A percentile compares a stretch with the other conserved stretches of the same genome.
phyloP scores from a whole-genome alignment of 2,888 invertebrate species.

The Pyrrhia umbra region DNA sequence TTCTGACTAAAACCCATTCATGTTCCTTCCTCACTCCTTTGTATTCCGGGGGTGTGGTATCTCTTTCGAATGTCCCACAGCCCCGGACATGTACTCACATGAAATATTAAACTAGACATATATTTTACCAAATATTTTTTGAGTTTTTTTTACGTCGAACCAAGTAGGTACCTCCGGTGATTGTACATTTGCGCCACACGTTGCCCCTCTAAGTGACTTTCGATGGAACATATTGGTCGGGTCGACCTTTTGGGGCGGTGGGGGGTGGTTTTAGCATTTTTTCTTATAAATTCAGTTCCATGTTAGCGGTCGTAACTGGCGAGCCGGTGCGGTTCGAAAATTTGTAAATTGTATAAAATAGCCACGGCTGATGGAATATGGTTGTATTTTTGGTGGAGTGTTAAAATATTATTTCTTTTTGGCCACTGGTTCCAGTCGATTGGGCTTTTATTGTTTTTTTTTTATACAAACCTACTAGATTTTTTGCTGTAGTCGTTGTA shows the following conservation, averaged over 20 bases:
- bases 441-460: not conserved
- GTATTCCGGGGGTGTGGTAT: too few relatives aligned
- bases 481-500: too few relatives aligned
- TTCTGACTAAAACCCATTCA: too few relatives aligned
- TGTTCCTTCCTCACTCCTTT: too few relatives aligned
- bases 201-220: conserved; percentile 84
- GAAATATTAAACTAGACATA: too few relatives aligned
- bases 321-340: conserved; percentile 57
- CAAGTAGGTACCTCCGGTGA: conserved; percentile 67
- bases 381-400: conserved; percentile 40
- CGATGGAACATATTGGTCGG: conserved; percentile 83
- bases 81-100: too few relatives aligned
- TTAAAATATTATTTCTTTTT: conserved; percentile 32
- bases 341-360: conserved; percentile 67
- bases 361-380: conserved; percentile 42
- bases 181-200: conserved; percentile 67
- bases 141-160: conserved; percentile 58
- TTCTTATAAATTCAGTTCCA: conserved; percentile 75
- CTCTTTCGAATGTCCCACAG: too few relatives aligned
- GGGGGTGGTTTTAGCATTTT: conserved; percentile 85
- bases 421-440: not conserved
- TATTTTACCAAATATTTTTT: conserved; percentile 24
- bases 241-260: conserved; percentile 73
- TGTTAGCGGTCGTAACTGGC: conserved; percentile 61
- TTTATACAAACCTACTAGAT: not conserved